phyloP scores from a whole-genome alignment of 2,797 vertebrate genomes.

The Syndactyla subalaris region DNA sequence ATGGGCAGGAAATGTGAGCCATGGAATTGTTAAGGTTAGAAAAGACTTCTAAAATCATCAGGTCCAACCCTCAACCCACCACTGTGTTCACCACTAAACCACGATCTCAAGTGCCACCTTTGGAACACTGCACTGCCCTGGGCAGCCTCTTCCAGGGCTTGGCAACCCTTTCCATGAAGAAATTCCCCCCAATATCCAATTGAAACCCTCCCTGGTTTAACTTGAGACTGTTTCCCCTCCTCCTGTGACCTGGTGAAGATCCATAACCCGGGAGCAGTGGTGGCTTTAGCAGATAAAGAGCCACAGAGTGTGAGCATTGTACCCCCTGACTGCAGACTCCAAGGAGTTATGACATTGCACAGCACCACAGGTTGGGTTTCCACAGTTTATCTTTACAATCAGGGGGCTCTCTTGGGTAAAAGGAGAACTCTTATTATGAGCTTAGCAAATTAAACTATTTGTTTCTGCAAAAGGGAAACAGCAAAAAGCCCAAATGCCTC shows the following conservation, averaged over 20 bases:
- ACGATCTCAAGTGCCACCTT: background rate
- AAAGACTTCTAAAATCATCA: background rate
- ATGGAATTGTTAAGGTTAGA: background rate
- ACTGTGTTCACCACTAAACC: background rate
- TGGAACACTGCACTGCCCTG: accelerated
- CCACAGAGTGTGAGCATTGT: no score
- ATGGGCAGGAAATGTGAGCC: accelerated
- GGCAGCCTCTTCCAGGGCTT: no score
- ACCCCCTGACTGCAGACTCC: background rate
- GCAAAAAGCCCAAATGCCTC: background rate
- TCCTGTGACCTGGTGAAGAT: background rate
- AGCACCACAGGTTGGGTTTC: background rate
- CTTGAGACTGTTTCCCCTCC: background rate
- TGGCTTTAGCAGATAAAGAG: background rate
- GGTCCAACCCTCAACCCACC: background rate
- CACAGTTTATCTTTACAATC: background rate
- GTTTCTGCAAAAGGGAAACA: background rate
- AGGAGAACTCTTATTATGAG: background rate
- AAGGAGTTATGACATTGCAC: background rate
- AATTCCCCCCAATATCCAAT: background rate
- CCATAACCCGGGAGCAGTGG: background rate
- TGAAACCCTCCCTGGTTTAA: background rate
- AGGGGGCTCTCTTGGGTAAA: background rate
- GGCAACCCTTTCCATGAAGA: background rate
- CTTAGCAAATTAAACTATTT: background rate